Evolutionary conservation across 1,140 invertebrate species (phyloP).

Genomic region (Chionoecetes opilio): DNA sequence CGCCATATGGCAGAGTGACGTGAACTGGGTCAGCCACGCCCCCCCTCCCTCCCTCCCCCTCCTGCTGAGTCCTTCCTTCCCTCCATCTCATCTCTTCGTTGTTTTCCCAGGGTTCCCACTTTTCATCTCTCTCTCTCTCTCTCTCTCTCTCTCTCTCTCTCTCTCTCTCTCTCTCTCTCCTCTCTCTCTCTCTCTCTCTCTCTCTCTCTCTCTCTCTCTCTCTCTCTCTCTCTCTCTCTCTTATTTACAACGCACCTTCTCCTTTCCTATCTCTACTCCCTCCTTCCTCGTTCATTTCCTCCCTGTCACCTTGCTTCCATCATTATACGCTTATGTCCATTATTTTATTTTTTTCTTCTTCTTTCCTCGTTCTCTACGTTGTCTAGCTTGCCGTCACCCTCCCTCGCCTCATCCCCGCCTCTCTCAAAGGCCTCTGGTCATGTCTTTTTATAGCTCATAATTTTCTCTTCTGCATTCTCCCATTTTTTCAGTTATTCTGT

Average conservation of each 20-base stretch:
- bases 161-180: neutral
- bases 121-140: neutral
- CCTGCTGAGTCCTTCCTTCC: neutral
- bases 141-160: neutral
- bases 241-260: too few relatives aligned
- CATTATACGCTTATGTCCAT: too few relatives aligned
- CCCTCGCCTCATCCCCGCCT: too few relatives aligned
- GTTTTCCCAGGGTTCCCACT: neutral
- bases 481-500: too few relatives aligned
- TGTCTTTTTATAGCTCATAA: too few relatives aligned
- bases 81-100: slow-evolving; percentile 11
- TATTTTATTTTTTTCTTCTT: too few relatives aligned
- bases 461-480: too few relatives aligned
- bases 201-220: neutral
- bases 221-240: neutral
- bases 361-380: too few relatives aligned
- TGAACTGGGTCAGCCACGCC: slow-evolving; percentile 4
- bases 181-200: too few relatives aligned
- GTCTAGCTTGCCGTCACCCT: too few relatives aligned
- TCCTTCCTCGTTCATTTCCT: neutral
- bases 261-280: too few relatives aligned
- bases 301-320: neutral
- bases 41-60: neutral
- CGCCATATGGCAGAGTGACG: neutral
- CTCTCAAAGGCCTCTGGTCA: too few relatives aligned